These are phyloP conservation scores for Nansenia antarctica DNA, from an alignment of 2,113 vertebrate species.

Conservation along the genomic window DNA sequence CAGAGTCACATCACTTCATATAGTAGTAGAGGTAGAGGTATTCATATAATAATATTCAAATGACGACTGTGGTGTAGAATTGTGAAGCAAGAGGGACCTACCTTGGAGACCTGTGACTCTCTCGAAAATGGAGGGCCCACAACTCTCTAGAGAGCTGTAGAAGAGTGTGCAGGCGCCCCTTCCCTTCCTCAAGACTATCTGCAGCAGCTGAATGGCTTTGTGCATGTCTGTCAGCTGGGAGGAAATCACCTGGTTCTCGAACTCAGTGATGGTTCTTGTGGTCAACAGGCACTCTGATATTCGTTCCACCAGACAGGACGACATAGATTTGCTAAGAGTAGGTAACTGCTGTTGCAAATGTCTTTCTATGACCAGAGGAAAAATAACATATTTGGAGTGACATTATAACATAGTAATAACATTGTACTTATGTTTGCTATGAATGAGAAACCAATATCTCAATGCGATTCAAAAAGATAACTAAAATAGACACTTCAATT, in stretches of 20 bases:
- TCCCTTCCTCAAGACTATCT: slow-evolving; percentile 51
- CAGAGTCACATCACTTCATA: no score
- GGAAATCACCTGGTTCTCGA: slow-evolving; percentile 43
- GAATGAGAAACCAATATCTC: no score
- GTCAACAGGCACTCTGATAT: slow-evolving; percentile 36
- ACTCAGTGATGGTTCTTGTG: slow-evolving; percentile 25
- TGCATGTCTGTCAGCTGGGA: slow-evolving; percentile 19
- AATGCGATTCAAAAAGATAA: not conserved
- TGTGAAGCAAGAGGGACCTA: no score
- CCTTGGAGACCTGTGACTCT: slow-evolving; percentile 32
- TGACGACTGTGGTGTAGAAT: no score
- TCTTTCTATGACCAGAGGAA: slow-evolving; percentile 23
- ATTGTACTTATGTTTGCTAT: no score
- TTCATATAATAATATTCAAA: no score
- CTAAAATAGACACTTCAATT: not conserved
- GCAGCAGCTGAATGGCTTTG: slow-evolving; percentile 45
- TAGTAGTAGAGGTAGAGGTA: no score
- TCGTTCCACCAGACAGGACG: slow-evolving; percentile 28
- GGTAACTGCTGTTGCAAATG: slow-evolving; percentile 22
- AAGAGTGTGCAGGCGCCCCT: slow-evolving; percentile 48
- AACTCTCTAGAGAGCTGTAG: slow-evolving; percentile 49
- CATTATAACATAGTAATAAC: no score
- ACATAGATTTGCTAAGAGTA: slow-evolving; percentile 37
- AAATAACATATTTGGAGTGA: no score
- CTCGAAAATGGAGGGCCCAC: slow-evolving; percentile 26